These are phyloP conservation scores for Notodonta dromedarius DNA, from an alignment of 2,888 invertebrate genomes.

Conservation along the genomic window DNA sequence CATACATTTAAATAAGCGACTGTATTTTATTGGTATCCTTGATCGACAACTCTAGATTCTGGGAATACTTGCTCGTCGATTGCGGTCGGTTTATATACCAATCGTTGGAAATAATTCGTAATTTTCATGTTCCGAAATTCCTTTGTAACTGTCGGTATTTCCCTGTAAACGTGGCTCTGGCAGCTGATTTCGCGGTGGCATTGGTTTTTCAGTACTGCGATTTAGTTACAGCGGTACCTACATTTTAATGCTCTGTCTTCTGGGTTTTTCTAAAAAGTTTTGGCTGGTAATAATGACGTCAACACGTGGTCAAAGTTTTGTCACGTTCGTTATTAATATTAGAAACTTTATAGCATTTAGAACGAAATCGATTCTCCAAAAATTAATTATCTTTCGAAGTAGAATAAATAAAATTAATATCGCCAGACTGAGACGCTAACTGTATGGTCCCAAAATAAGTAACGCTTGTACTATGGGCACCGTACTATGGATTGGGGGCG, in stretches of 20 bases:
- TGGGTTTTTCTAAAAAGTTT: no score
- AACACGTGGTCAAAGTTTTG: neutral
- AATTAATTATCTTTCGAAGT: no score
- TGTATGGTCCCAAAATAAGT: no score
- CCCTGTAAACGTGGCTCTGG: neutral
- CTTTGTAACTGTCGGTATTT: neutral
- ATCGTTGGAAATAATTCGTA: slow-evolving; percentile 3
- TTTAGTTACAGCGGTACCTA: no score
- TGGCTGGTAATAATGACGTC: neutral
- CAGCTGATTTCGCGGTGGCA: neutral
- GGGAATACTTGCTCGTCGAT: slow-evolving; percentile 17
- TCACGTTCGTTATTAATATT: neutral
- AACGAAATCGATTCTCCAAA: neutral
- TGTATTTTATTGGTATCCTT: slow-evolving; percentile 21
- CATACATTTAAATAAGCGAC: slow-evolving; percentile 22
- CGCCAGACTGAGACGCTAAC: no score
- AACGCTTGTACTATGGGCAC: no score
- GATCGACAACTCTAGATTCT: slow-evolving; percentile 17
- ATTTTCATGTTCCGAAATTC: neutral
- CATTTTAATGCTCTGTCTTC: no score
- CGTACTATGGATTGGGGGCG: no score
- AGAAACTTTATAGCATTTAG: neutral
- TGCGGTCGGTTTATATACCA: slow-evolving; percentile 3
- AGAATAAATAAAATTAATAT: no score
- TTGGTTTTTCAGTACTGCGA: no score